Conservation (phyloP, 2,113 vertebrate genomes). For the Todiramphus saurophagus region DNA sequence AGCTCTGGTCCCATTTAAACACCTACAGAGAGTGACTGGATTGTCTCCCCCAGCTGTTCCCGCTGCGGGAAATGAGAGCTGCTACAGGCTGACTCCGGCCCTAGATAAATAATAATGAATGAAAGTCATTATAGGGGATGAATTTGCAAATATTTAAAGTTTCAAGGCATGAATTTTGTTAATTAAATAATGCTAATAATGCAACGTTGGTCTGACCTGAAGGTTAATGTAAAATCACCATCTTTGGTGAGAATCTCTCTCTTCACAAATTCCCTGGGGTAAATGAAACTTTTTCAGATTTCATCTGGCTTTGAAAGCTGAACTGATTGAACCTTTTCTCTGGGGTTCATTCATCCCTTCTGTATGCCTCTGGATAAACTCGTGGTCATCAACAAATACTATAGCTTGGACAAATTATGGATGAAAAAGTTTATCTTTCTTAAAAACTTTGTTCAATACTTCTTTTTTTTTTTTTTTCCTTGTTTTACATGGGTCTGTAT, state of each 20-base stretch:
- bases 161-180: slow-evolving; percentile 45
- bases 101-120: slow-evolving; percentile 61
- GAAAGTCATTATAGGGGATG: slow-evolving; percentile 45
- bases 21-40: slow-evolving; percentile 27
- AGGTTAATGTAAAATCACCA: not conserved
- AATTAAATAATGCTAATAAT: slow-evolving; percentile 58
- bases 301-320: slow-evolving; percentile 31
- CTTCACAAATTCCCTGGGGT: slow-evolving; percentile 24
- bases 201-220: slow-evolving; percentile 19
- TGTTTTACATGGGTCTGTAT: not conserved
- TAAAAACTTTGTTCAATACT: not conserved
- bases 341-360: not conserved
- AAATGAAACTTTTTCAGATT: slow-evolving; percentile 25
- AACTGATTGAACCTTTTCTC: slow-evolving; percentile 33
- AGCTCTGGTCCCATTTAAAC: slow-evolving; percentile 30
- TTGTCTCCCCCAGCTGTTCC: slow-evolving; percentile 39
- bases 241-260: slow-evolving; percentile 40
- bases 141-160: slow-evolving; percentile 67
- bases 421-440: not conserved
- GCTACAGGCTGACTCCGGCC: not conserved
- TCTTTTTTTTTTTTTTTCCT: not conserved
- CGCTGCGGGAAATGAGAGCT: not conserved
- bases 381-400: not conserved
- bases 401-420: not conserved
- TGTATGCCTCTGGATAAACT: not conserved